phyloP scores from a whole-genome alignment of 2,888 invertebrate genomes.

The Dicycla oo region DNA sequence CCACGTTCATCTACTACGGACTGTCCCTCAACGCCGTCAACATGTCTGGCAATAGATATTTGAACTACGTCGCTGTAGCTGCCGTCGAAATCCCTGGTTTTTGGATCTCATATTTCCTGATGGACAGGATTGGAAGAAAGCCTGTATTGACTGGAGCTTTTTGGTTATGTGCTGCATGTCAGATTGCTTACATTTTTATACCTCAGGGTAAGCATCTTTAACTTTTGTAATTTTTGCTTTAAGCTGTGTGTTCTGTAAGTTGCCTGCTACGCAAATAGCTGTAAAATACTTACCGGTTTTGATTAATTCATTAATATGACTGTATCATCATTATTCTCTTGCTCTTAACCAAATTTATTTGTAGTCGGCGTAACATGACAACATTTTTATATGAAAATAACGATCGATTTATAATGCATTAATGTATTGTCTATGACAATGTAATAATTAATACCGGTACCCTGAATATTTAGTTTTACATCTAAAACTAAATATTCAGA shows the following conservation, averaged over 20 bases:
- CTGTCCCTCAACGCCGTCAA: constrained; percentile 92
- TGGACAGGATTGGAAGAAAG: constrained; percentile 91
- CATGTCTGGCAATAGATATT: constrained; percentile 91
- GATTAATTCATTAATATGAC: background rate
- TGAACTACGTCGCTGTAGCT: constrained; percentile 91
- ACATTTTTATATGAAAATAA: background rate
- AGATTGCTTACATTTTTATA: constrained; percentile 89
- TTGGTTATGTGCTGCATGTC: constrained; percentile 90
- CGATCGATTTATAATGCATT: background rate
- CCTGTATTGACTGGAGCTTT: constrained; percentile 90
- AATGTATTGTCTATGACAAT: background rate
- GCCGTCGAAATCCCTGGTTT: constrained; percentile 93
- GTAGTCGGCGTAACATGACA: background rate
- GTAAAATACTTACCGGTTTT: background rate
- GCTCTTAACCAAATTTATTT: background rate
- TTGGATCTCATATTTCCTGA: constrained; percentile 89
- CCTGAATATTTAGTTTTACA: background rate
- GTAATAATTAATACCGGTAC: background rate
- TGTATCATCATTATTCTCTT: too few species aligned
- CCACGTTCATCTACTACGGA: constrained; percentile 92
- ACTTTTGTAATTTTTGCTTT: background rate
- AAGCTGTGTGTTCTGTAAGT: background rate
- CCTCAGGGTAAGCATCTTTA: constrained; percentile 80
- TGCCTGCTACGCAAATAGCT: background rate
- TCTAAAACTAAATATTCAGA: background rate